Base-by-base conservation (phyloP, 2,888 invertebrate genomes). In the Mellilla xanthometata region DNA sequence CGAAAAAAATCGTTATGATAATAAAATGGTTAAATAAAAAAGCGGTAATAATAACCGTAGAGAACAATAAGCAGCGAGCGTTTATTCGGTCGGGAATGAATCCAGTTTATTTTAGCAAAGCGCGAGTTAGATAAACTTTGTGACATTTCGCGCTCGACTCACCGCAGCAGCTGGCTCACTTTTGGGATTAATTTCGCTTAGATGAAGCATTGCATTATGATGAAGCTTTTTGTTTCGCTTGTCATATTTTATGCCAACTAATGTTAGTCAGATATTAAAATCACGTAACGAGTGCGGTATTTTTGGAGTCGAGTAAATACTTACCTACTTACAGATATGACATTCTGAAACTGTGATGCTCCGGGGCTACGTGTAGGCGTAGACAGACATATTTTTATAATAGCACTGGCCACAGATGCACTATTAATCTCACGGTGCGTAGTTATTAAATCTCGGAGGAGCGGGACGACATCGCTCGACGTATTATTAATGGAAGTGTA, bases 401-500 rank as follows among this genome's bases (percentile, higher is more conserved):
- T 79, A 79, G 72, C 69, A 66, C 64, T 56, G 69, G 72, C 64
- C 76, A 75, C 81, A 83, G 82, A 82, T 83, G 81, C 75, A 78
- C 80, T 82, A 87, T 85, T 81, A 86, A 85, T 87, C 82, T 84
- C 78, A 60, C 66, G 71, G 71, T 72, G 77, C 74, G 77, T 77
- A 69, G 78, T 87, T 88, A 87, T 87, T 85, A 85, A 85, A 86
- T 87, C 81, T 84, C 69, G 72, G 69, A 69, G 59, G 76, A 78
- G 75, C 71, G 74, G 74, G 76, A 77, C 75, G 79, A 72, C 82
- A 81, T 85, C 80, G 73, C 77, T 79, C 72, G 71, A 68, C 70
- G 58, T 76, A 72, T 84, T 88, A 87, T 87, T 87, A 88, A 88
- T 88, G 87, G 84, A 87, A 88, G 86, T 87, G 88, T 87, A 88